These are phyloP conservation scores for Pseudoips prasinana DNA, from an alignment of 2,888 invertebrate genomes.

Conservation along the genomic window DNA sequence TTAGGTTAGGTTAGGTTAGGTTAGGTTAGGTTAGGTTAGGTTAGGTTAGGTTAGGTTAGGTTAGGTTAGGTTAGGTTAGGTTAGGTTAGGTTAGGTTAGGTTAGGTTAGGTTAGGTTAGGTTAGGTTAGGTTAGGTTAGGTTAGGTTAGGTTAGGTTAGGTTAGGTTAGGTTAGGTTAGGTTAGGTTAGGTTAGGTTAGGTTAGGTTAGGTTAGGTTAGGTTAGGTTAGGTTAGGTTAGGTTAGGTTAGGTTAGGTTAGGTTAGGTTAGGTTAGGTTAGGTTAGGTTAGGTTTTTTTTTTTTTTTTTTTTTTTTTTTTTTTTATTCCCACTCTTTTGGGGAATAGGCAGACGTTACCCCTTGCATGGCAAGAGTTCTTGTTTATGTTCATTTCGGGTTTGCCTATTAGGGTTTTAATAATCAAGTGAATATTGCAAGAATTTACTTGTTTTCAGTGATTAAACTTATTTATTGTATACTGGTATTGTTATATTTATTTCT, in stretches of 20 bases:
- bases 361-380: too few relatives aligned
- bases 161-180: slow-evolving; percentile 8
- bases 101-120: slow-evolving; percentile 8
- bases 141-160: slow-evolving; percentile 12
- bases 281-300: too few relatives aligned
- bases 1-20: slow-evolving; percentile 12
- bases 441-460: too few relatives aligned
- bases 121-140: slow-evolving; percentile 8
- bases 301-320: too few relatives aligned
- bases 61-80: slow-evolving; percentile 8
- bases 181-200: slow-evolving; percentile 8
- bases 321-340: too few relatives aligned
- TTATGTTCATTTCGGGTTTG: too few relatives aligned
- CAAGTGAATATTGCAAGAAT: too few relatives aligned
- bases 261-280: slow-evolving; percentile 13
- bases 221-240: slow-evolving; percentile 10
- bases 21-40: slow-evolving; percentile 8
- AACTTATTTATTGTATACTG: too few relatives aligned
- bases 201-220: slow-evolving; percentile 8
- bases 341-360: too few relatives aligned
- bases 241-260: slow-evolving; percentile 6
- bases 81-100: slow-evolving; percentile 8
- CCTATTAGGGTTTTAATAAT: too few relatives aligned
- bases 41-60: slow-evolving; percentile 8
- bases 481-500: too few relatives aligned